Base-by-base conservation (phyloP, 2,113 vertebrate genomes). In the Callaeas wilsoni region DNA sequence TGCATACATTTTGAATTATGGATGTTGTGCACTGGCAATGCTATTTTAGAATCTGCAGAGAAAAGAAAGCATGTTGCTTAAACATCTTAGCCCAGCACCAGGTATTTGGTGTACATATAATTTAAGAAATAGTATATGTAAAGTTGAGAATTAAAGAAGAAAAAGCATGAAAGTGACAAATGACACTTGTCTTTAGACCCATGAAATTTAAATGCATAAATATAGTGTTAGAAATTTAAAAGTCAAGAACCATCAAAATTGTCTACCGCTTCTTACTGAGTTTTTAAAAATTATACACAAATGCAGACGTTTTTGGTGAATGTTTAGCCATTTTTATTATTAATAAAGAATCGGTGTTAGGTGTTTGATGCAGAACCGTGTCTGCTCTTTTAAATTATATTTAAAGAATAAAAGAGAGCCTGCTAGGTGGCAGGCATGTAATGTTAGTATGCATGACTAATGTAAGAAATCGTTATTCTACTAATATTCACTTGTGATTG, bases 1-100 rank as follows among this genome's bases (percentile, higher is more conserved):
- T 99, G 99, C 99, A 99, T 99, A 99, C 99, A 99, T 99, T 99
- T 99, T 98, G 98, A 99, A 99, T 98, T 98, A 99, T 98, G 98
- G 99, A 99, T 99, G 98, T 98, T 97, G 98, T 98, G 98, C 98
- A 99, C 99, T 98, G 98, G 98, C 98, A 98, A 99, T 99, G 98
- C 98, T 98, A 99, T 99, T 99, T 99, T 99, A 98, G 98, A 99
- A 98, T 99, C 98, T 99, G 98, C 99, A 99, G 99, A 99, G 98
- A 98, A 99, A 98, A 98, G 98, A 99, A 98, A 98, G 98, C 98
- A 98, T 98, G 98, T 98, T 98, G 98, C 98, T 98, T 98, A 97
- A 98, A 98, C 97, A 98, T 98, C 98, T 98, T 98, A 98, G 98
- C 98, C 97, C 98, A 98, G 97, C 98, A 98, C 98, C 98, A 98